Conservation (phyloP, 2,888 invertebrate genomes). For the Poecilus cupreus region DNA sequence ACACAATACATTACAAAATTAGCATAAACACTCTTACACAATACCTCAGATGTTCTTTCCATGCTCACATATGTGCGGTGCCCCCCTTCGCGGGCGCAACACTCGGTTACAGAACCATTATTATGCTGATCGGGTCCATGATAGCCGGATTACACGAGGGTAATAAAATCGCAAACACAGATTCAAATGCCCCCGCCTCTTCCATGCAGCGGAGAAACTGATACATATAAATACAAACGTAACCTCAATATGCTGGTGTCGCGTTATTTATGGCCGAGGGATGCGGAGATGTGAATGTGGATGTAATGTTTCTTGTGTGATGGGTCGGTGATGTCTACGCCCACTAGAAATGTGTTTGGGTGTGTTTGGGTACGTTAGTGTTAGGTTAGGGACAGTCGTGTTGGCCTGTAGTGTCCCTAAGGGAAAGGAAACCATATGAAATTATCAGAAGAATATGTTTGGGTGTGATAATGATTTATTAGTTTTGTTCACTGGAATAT, state of each 20-base stretch:
- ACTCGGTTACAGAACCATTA: conserved; percentile 69
- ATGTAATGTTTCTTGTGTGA: neutral
- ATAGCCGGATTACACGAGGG: conserved; percentile 72
- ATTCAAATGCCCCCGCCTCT: neutral
- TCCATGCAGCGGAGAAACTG: neutral
- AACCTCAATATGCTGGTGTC: conserved; percentile 55
- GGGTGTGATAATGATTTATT: conserved; percentile 31
- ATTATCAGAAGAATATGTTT: conserved; percentile 30
- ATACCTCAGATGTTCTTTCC: conserved; percentile 40
- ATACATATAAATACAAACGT: conserved; percentile 33
- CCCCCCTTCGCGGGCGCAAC: neutral
- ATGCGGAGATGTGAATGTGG: neutral
- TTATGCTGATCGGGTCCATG: conserved; percentile 73
- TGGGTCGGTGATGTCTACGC: neutral
- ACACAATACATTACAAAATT: neutral
- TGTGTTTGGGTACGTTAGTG: neutral
- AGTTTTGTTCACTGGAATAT: conserved; percentile 1
- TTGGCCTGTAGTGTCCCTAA: neutral
- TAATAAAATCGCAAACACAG: conserved; percentile 70
- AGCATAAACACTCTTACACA: neutral
- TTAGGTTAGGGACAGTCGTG: neutral
- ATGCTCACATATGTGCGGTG: neutral
- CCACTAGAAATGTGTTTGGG: neutral
- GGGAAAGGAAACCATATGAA: neutral
- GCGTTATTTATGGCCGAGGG: conserved; percentile 46